phyloP scores from a whole-genome alignment of 2,888 invertebrate genomes.

The Pammene aurita region DNA sequence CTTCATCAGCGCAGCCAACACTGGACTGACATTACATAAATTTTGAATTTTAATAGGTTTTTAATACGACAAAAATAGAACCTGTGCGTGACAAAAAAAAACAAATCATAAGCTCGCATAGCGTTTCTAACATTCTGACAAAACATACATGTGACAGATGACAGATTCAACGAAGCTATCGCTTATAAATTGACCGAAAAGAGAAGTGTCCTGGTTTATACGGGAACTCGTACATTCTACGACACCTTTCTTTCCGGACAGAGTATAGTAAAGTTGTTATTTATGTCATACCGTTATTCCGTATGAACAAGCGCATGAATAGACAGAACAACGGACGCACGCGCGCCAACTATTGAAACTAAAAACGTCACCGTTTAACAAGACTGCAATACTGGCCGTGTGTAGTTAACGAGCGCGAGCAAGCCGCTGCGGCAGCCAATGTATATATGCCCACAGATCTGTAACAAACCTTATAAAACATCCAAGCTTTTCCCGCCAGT shows the following conservation, averaged over 20 bases:
- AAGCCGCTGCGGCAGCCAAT: background rate
- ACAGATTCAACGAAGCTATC: constrained; percentile 13
- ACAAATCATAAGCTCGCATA: background rate
- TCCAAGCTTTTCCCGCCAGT: too few species aligned
- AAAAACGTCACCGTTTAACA: constrained; percentile 52
- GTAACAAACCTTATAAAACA: too few species aligned
- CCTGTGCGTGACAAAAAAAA: background rate
- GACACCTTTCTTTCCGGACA: too few species aligned
- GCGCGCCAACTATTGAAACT: constrained; percentile 46
- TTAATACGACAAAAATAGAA: background rate
- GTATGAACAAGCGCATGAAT: constrained; percentile 55
- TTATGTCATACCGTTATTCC: constrained; percentile 58
- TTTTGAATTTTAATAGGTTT: too few species aligned
- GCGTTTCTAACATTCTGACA: constrained; percentile 22
- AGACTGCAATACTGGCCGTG: constrained; percentile 45
- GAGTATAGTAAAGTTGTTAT: too few species aligned
- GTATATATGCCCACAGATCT: background rate
- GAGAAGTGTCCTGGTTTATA: too few species aligned
- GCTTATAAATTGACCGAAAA: too few species aligned
- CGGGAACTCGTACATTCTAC: too few species aligned
- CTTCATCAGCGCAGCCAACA: too few species aligned
- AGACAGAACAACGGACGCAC: constrained; percentile 57
- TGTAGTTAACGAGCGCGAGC: background rate
- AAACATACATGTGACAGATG: too few species aligned
- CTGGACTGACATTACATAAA: too few species aligned